phyloP scores from a whole-genome alignment of 1,140 invertebrate genomes.

The Drosophila busckii region DNA sequence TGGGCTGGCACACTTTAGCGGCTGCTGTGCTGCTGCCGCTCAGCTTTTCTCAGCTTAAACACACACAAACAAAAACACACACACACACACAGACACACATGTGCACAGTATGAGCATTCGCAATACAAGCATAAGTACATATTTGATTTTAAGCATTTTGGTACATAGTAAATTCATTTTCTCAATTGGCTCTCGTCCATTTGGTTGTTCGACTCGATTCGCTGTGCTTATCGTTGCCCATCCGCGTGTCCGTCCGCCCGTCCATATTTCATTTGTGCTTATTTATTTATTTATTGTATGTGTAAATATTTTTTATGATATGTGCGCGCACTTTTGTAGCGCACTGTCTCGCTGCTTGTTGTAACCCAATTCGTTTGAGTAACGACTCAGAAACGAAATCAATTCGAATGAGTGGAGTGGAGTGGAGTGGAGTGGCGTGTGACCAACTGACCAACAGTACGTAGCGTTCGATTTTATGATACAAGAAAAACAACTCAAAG shows the following conservation, averaged over 20 bases:
- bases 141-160: conserved; percentile 67
- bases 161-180: conserved; percentile 74
- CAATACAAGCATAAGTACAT: too few relatives aligned
- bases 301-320: conserved; percentile 77
- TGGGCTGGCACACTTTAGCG: too few relatives aligned
- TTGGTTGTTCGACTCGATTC: conserved; percentile 23
- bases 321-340: conserved; percentile 32
- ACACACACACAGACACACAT: too few relatives aligned
- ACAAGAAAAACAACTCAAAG: conserved; percentile 30
- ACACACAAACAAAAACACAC: too few relatives aligned
- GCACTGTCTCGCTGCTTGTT: conserved; percentile 15
- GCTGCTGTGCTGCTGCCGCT: too few relatives aligned
- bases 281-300: conserved; percentile 61
- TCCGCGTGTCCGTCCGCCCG: conserved; percentile 11
- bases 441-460: neutral
- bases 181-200: conserved; percentile 64
- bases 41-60: too few relatives aligned
- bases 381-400: conserved; percentile 41
- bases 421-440: too few relatives aligned
- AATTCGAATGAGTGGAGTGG: conserved; percentile 36
- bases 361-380: conserved; percentile 48
- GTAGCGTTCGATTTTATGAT: conserved; percentile 40
- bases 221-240: conserved; percentile 17
- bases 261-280: conserved; percentile 72
- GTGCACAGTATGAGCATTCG: too few relatives aligned